phyloP scores from a whole-genome alignment of 2,113 vertebrate genomes.

The Numida meleagris region DNA sequence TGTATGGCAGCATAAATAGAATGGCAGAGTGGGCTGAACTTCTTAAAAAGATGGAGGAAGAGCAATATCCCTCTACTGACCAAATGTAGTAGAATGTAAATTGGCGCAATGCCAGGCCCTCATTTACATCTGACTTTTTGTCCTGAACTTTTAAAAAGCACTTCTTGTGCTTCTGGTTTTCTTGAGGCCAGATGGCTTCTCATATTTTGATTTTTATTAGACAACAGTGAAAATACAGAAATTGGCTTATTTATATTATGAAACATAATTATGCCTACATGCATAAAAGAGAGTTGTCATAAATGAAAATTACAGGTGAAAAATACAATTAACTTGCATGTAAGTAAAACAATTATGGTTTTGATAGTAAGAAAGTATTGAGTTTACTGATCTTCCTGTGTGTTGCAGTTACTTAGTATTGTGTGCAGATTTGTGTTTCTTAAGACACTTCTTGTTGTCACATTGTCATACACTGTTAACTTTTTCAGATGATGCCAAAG shows the following conservation, averaged over 20 bases:
- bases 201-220: neutral
- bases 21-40: neutral
- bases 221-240: neutral
- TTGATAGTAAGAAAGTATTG: neutral
- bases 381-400: neutral
- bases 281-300: neutral
- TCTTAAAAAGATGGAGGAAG: neutral
- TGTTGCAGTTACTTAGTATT: neutral
- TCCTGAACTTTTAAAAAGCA: neutral
- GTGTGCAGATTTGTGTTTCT: neutral
- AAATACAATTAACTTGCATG: neutral
- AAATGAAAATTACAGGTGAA: neutral
- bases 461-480: neutral
- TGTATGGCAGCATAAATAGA: neutral
- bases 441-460: neutral
- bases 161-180: neutral
- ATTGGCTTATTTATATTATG: neutral
- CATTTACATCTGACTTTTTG: neutral
- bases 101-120: neutral
- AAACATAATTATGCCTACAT: neutral
- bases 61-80: neutral
- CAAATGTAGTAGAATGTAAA: neutral
- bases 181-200: neutral
- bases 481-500: conserved; percentile 83
- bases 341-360: neutral